Evolutionary conservation across 2,888 invertebrate genomes (phyloP).

Genomic region (Archips crataeganus): DNA sequence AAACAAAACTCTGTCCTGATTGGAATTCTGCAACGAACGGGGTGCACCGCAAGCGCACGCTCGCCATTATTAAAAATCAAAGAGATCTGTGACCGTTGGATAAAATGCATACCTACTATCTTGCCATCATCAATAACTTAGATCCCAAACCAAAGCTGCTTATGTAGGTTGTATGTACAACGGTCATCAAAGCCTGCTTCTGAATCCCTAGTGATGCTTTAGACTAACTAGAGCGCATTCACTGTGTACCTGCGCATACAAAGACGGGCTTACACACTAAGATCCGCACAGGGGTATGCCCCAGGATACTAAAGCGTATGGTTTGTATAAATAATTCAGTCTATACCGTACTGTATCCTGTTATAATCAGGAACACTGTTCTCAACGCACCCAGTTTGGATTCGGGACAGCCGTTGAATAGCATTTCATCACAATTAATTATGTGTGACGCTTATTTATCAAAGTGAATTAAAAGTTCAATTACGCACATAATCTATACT

Average conservation of each 20-base stretch:
- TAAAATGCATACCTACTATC: no score
- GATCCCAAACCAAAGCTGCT: constrained; percentile 30
- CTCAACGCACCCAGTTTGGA: not conserved
- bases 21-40: no score
- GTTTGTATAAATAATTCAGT: constrained; percentile 10
- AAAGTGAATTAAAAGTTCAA: no score
- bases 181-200: constrained; percentile 17
- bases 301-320: constrained; percentile 25
- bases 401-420: not conserved
- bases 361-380: not conserved
- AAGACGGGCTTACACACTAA: constrained; percentile 34
- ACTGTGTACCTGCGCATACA: constrained; percentile 30
- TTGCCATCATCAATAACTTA: constrained; percentile 24
- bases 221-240: constrained; percentile 35
- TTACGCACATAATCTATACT: no score
- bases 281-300: constrained; percentile 27
- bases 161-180: constrained; percentile 6
- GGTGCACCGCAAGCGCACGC: no score
- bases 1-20: no score
- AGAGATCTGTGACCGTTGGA: no score
- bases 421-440: not conserved
- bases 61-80: no score
- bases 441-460: not conserved
- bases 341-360: not conserved
- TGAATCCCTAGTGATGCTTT: constrained; percentile 40